phyloP scores from a whole-genome alignment of 2,113 vertebrate species.

The Oreochromis niloticus region DNA sequence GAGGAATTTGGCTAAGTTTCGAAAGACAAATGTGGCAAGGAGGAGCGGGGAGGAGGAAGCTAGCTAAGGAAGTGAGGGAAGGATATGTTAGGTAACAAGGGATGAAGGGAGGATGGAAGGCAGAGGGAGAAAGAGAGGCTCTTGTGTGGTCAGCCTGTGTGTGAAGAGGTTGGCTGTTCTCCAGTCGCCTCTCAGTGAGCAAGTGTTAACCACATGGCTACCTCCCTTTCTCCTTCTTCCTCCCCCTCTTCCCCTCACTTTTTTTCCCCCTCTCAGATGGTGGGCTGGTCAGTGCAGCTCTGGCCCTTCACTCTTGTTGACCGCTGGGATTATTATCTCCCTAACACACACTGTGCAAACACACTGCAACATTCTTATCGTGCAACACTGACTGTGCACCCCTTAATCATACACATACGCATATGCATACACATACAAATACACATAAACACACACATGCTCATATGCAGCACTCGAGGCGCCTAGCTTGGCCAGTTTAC shows the following conservation, averaged over 20 bases:
- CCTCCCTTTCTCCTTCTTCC: slow-evolving; percentile 51
- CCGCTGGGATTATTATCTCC: slow-evolving; percentile 70
- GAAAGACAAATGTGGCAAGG: slow-evolving; percentile 29
- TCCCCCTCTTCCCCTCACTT: slow-evolving; percentile 1
- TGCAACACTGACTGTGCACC: slow-evolving; percentile 26
- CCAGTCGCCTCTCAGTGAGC: slow-evolving; percentile 72
- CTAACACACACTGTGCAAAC: slow-evolving; percentile 63
- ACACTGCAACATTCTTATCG: slow-evolving; percentile 60
- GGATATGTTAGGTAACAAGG: slow-evolving; percentile 62
- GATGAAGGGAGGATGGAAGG: slow-evolving; percentile 64
- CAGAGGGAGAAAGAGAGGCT: slow-evolving; percentile 68
- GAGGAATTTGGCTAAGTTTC: slow-evolving; percentile 16
- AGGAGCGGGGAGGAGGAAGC: slow-evolving; percentile 9
- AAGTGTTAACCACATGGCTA: slow-evolving; percentile 74
- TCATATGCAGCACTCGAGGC: not conserved
- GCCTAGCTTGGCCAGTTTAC: slow-evolving; percentile 10
- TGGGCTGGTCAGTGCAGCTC: slow-evolving; percentile 59
- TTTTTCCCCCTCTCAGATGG: slow-evolving; percentile 49
- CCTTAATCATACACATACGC: slow-evolving; percentile 9
- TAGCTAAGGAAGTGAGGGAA: slow-evolving; percentile 49
- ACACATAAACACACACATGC: not conserved
- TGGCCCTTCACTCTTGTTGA: slow-evolving; percentile 67
- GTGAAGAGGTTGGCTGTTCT: slow-evolving; percentile 68
- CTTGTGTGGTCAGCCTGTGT: slow-evolving; percentile 72
- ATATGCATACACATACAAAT: not conserved